Conservation (phyloP, 2,797 vertebrate genomes). For the Epinephelus coioides region DNA sequence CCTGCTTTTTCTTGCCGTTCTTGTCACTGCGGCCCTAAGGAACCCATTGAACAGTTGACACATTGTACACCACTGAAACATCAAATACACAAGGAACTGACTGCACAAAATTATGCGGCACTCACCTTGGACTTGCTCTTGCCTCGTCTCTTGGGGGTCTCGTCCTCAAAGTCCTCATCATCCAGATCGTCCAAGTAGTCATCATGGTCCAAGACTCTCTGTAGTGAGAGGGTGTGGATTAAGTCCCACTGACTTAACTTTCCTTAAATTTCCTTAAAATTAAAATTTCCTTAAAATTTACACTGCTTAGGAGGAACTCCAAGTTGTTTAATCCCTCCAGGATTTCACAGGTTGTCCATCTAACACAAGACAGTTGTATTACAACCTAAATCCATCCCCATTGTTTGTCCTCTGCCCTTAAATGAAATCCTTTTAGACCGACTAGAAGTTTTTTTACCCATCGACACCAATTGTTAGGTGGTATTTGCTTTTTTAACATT, state of each 20-base stretch:
- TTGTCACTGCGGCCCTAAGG: slow-evolving; percentile 92
- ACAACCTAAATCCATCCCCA: not conserved
- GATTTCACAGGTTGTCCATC: not conserved
- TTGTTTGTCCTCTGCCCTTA: not conserved
- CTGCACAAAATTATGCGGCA: not conserved
- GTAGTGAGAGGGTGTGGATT: slow-evolving; percentile 29
- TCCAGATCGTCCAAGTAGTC: slow-evolving; percentile 97
- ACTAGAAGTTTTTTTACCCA: not conserved
- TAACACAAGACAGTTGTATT: not conserved
- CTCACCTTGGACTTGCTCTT: slow-evolving; percentile 97
- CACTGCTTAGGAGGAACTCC: not conserved
- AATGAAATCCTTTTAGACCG: not conserved
- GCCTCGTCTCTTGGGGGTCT: slow-evolving; percentile 94
- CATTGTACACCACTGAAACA: not conserved
- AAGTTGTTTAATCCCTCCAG: too few relatives aligned
- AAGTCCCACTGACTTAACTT: slow-evolving; percentile 6
- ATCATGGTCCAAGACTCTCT: slow-evolving; percentile 96
- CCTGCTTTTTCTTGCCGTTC: slow-evolving; percentile 94
- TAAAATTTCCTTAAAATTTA: not conserved
- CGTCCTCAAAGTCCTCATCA: slow-evolving; percentile 97
- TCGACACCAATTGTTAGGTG: not conserved
- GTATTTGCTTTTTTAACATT: not conserved
- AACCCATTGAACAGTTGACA: slow-evolving; percentile 24
- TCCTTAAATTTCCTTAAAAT: not conserved
- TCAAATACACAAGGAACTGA: not conserved